Base-by-base conservation (phyloP, 2,888 invertebrate species). In the Diploptera punctata region DNA sequence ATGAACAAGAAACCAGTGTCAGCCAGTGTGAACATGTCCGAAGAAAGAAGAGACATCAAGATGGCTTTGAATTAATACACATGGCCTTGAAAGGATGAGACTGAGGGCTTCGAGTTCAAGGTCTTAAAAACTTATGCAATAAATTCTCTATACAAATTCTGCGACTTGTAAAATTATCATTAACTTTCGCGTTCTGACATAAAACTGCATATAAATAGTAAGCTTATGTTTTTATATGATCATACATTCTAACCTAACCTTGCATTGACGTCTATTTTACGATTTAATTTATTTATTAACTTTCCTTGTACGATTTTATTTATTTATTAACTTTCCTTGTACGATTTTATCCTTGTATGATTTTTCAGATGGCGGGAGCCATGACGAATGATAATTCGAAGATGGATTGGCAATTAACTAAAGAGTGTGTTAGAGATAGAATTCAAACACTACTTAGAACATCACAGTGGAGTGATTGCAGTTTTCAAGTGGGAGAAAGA, bases 401-500 rank as follows among this genome's bases (percentile, higher is more conserved):
- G 7, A 54, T 31, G n/a, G 73, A 73, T 60, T 73, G 73, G 73
- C 73, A 73, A 38, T 44, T 73, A 16, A 52, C 65, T 7, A 73
- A 73, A 47, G 47, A 70, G 19, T 44, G 24, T 60, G 43, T 75
- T 24, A n/a, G 69, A 3, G 73, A 73, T 4, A 67, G 73, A 29
- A 70, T 75, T 47, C 49, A 73, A 19, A 44, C 65, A 16, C 47
- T 75, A 13, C 38, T 69, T 9, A 67, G 49, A 16, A 73, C 75
- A 13, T 83, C 81, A 76, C 86, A 87, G 78, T 87, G 86, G 86
- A 87, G 86, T 77, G 89, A 90, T 79, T 89, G 89, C 78, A 84
- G 83, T 72, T 90, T 90, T 78, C 81, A 83, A 74, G 85, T 89
- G 44, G 79, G 78, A 33, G 83, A 83, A 73, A 85, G 84, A 44